These are phyloP conservation scores for Xestia ashworthii DNA, from an alignment of 2,888 invertebrate species.

Conservation along the genomic window DNA sequence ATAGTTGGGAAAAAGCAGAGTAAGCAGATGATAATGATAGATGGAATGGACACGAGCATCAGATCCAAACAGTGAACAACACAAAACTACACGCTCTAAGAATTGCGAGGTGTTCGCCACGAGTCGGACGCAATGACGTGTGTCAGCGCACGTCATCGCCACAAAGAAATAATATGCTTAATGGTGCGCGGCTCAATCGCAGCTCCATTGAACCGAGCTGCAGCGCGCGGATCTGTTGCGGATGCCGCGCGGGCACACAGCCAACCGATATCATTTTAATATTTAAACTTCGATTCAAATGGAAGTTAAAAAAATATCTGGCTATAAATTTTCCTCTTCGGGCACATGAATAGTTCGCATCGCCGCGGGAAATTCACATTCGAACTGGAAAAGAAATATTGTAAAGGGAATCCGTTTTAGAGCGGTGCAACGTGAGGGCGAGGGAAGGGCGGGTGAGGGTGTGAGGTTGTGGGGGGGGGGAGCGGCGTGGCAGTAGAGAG, in stretches of 20 bases:
- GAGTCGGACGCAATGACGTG: background rate
- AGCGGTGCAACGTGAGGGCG: conserved; percentile 53
- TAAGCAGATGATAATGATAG: background rate
- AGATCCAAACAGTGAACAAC: background rate
- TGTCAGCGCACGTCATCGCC: background rate
- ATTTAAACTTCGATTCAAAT: conserved; percentile 73
- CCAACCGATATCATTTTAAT: conserved; percentile 71
- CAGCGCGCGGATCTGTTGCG: background rate
- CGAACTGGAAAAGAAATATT: conserved; percentile 79
- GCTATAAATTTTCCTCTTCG: conserved; percentile 69
- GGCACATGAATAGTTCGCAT: conserved; percentile 72
- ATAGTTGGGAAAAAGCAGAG: background rate
- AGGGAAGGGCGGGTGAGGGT: background rate
- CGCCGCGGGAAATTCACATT: conserved; percentile 75
- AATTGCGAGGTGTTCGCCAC: background rate
- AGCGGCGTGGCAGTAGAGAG: conserved; percentile 1
- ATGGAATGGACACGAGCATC: background rate
- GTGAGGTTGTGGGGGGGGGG: background rate
- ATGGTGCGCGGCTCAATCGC: conserved; percentile 20
- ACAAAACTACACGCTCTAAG: background rate
- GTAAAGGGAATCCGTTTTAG: conserved; percentile 74
- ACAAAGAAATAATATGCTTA: conserved; percentile 25
- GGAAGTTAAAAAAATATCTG: conserved; percentile 69
- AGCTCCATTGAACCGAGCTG: conserved; percentile 22
- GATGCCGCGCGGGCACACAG: conserved; percentile 17